Conservation (phyloP, 2,888 invertebrate species). For the Hedychridium roseum region DNA sequence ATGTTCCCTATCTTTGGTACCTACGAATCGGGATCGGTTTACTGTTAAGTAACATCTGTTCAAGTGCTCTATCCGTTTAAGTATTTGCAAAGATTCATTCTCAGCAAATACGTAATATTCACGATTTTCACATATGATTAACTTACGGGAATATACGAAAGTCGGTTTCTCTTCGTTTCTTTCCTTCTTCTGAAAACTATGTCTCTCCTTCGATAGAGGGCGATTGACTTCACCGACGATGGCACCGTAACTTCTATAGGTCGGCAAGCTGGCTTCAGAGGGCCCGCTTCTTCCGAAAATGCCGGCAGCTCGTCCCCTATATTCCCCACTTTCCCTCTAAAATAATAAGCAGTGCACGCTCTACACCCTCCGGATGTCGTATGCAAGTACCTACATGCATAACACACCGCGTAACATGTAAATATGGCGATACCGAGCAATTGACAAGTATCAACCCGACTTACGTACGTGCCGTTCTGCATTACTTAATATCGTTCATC, state of each 20-base stretch:
- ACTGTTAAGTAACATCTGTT: not conserved
- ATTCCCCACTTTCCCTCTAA: too few species aligned
- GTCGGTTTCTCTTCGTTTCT: constrained; percentile 49
- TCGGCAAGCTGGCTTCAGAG: constrained; percentile 46
- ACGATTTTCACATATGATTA: constrained; percentile 1
- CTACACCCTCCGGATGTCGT: too few species aligned
- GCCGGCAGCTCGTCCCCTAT: too few species aligned
- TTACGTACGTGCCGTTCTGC: too few species aligned
- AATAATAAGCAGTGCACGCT: too few species aligned
- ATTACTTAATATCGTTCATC: too few species aligned
- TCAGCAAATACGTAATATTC: not conserved
- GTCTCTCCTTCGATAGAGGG: constrained; percentile 47
- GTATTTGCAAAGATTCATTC: not conserved
- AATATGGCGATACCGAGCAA: too few species aligned
- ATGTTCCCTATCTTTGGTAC: constrained; percentile 50
- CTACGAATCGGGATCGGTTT: constrained; percentile 39
- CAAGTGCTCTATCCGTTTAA: too few species aligned
- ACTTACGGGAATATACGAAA: constrained; percentile 55
- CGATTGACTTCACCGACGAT: constrained; percentile 41
- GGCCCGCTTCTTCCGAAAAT: constrained; percentile 46
- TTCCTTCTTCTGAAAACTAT: constrained; percentile 47
- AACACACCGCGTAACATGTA: too few species aligned
- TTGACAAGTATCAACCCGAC: too few species aligned
- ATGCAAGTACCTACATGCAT: too few species aligned
- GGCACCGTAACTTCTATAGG: constrained; percentile 51